Evolutionary conservation across 2,797 vertebrate species (phyloP).

Genomic region (Gastrophryne carolinensis): DNA sequence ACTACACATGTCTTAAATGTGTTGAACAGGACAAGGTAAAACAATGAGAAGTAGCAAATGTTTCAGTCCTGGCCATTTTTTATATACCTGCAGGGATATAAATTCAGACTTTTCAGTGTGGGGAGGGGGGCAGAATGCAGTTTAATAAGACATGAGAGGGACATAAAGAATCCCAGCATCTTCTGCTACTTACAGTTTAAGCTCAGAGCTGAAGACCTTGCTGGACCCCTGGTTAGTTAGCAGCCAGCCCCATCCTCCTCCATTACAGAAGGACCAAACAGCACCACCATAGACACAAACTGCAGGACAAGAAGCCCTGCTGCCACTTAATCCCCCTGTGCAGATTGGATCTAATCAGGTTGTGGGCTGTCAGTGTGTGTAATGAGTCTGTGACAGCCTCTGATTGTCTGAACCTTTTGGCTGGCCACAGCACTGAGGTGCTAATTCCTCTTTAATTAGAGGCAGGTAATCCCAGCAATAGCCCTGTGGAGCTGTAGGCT

Average conservation of each 20-base stretch:
- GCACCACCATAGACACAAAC: neutral
- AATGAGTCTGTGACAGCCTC: conserved; percentile 22
- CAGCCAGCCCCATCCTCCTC: neutral
- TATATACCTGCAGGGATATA: too few relatives aligned
- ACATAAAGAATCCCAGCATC: too few relatives aligned
- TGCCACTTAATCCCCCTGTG: neutral
- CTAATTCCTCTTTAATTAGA: conserved; percentile 36
- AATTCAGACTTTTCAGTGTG: too few relatives aligned
- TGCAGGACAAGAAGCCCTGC: neutral
- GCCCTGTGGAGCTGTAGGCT: neutral
- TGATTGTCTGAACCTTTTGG: conserved; percentile 34
- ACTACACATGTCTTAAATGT: too few relatives aligned
- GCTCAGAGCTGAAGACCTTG: too few relatives aligned
- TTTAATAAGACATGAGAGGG: too few relatives aligned
- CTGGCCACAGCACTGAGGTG: conserved; percentile 41
- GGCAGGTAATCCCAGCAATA: conserved; percentile 8
- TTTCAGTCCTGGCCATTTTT: too few relatives aligned
- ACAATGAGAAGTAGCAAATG: too few relatives aligned
- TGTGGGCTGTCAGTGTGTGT: neutral
- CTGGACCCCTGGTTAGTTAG: too few relatives aligned
- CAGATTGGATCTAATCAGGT: conserved; percentile 17
- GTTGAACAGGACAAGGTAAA: too few relatives aligned
- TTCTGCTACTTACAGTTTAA: too few relatives aligned
- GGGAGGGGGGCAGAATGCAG: too few relatives aligned
- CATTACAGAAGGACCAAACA: neutral